Conservation (phyloP, 2,113 vertebrate genomes). For the Anguilla rostrata region DNA sequence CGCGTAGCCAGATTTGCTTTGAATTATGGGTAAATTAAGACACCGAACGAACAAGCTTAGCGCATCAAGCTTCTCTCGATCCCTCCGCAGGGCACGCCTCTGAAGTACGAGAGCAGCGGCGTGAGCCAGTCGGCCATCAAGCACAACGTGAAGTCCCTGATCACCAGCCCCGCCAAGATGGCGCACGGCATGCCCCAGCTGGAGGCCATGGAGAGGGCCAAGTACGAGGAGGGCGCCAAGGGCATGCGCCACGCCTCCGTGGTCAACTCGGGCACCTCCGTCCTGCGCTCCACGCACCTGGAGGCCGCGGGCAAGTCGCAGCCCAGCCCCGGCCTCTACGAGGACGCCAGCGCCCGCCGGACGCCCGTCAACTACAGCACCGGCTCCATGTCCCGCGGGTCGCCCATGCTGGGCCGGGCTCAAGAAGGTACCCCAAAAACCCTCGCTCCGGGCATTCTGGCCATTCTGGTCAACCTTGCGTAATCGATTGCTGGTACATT, state of each 20-base stretch:
- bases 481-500: neutral
- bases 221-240: constrained; percentile 87
- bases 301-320: constrained; percentile 86
- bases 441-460: neutral
- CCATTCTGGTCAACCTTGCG: neutral
- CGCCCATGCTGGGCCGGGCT: constrained; percentile 84
- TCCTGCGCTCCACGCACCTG: constrained; percentile 92
- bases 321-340: constrained; percentile 93
- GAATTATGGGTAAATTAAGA: too few relatives aligned
- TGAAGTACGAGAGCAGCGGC: constrained; percentile 81
- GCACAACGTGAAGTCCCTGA: constrained; percentile 97
- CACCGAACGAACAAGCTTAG: too few relatives aligned
- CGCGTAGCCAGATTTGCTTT: too few relatives aligned
- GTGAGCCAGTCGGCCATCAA: constrained; percentile 86
- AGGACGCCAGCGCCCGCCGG: constrained; percentile 85
- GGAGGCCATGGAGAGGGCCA: constrained; percentile 83
- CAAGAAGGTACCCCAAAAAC: constrained; percentile 74
- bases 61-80: neutral
- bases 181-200: constrained; percentile 81
- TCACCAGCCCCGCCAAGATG: constrained; percentile 87
- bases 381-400: constrained; percentile 86
- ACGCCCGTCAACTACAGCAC: constrained; percentile 90
- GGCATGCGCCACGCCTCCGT: constrained; percentile 85
- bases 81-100: constrained; percentile 78
- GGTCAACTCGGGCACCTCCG: constrained; percentile 90